Base-by-base conservation (phyloP, 1,140 invertebrate species). In the Drosophila ironensis region DNA sequence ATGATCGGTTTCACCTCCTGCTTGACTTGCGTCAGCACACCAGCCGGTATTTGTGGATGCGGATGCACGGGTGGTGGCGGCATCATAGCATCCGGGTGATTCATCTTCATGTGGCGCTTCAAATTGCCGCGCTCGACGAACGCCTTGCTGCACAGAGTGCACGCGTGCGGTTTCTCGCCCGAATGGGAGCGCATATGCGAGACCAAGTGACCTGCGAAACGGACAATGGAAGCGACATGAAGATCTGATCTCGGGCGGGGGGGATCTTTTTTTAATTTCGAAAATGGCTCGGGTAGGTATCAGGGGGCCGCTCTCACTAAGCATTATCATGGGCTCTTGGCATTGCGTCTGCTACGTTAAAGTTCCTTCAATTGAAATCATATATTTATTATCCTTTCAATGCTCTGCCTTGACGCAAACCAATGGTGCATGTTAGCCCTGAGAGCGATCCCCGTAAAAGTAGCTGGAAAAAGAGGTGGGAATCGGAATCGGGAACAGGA, bases 181-280 rank as follows among this genome's bases (percentile, higher is more conserved):
- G 95, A 95, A 89, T 98, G 97, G 17, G 96, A 97, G 48, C 96
- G 93, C 72, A 96, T 92, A 89, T 98, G 97, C 1, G 95, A 95
- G 47, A 96, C 94, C 51, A 99, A 92, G 91, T 98, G 97, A 30
- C 91, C 92, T 92, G 72, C 22, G 78, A 73, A 84, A 78, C 73
- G 80, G 73, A 84, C 78, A 84, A 84, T 78, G 80, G 80, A 84
- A 84, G 72, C 61, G 69, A 73, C 69, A 89, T 72, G 44, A 86
- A 72, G 72, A 78, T 75, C 57, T 52, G 40, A 68, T 48, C 63
- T 37, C 33, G 33, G 33, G 7, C 14, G 38, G 41, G 40, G 71
- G 60, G 45, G 53, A 44, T 25, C 40, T 73, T 45, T 48, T 38
- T 73, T 45, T 48, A 77, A 74, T 74, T 78, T 84, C 60, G 61